Evolutionary conservation across 2,797 vertebrate species (phyloP).

Genomic region (Xyrichtys novacula): DNA sequence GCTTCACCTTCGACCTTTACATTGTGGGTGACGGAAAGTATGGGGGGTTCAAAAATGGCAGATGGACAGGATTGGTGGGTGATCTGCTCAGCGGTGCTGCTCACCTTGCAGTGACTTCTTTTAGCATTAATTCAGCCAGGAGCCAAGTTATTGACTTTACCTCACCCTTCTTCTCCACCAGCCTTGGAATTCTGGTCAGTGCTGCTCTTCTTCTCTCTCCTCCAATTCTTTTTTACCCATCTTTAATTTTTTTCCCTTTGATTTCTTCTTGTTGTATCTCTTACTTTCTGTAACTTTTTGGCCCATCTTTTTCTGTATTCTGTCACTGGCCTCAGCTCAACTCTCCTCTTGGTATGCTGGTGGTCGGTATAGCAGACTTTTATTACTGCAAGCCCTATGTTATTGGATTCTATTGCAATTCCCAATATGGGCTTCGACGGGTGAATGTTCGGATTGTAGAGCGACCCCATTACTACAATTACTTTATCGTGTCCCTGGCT

Average conservation of each 20-base stretch:
- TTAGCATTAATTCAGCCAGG: constrained; percentile 97
- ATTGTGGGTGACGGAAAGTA: constrained; percentile 98
- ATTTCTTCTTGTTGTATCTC: constrained; percentile 1
- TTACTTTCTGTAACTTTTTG: constrained; percentile 27
- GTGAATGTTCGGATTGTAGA: constrained; percentile 34
- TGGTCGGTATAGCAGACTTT: constrained; percentile 46
- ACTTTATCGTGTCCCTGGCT: constrained; percentile 28
- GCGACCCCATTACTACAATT: constrained; percentile 55
- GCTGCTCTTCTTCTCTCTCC: not conserved
- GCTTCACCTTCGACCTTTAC: constrained; percentile 96
- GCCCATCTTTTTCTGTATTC: constrained; percentile 16
- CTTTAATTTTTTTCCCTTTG: constrained; percentile 8
- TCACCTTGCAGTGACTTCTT: constrained; percentile 95
- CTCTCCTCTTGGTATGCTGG: constrained; percentile 56
- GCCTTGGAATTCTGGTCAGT: constrained; percentile 93
- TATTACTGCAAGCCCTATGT: constrained; percentile 47
- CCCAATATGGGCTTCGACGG: constrained; percentile 18
- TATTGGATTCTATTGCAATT: constrained; percentile 63
- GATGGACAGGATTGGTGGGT: constrained; percentile 97
- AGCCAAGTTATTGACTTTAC: constrained; percentile 99
- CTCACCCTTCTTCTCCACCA: constrained; percentile 98
- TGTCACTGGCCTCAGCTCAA: constrained; percentile 59
- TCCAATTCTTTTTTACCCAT: not conserved
- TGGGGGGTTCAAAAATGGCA: constrained; percentile 93
- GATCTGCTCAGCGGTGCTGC: constrained; percentile 95